Base-by-base conservation (phyloP, 1,140 invertebrate genomes). In the Andrena cerasifolii region DNA sequence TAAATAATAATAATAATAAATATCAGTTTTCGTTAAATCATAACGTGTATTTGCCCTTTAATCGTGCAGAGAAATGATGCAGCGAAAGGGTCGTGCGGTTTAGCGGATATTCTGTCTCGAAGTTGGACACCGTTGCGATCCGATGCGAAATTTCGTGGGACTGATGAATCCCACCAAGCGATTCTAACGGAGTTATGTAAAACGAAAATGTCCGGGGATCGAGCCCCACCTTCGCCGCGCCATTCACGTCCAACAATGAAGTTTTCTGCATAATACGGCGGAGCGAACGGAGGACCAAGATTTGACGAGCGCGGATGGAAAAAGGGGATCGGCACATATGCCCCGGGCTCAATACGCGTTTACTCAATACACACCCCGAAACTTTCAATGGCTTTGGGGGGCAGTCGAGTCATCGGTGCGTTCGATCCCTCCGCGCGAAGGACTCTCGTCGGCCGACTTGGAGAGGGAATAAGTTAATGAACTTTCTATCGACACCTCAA, bases 211-310 rank as follows among this genome's bases (percentile, higher is more conserved):
- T 56, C 43, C 72, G 56, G 77, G 71, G 51, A 67, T 49, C 59
- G 33, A 59, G 72, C 40, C 71, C 67, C 54, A 77, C 45, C 81
- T 70, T 72, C 62, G 63, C 43, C 56, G 78, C 77, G 54, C 78
- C 74, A 84, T 80, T 78, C 40, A 53, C 49, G 49, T 58, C 40
- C 83, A 80, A 84, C 82, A 84, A 84, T 85, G 56, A 81, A 73
- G 58, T 84, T 78, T 84, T 84, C 74, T 84, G 79, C 83, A 85
- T 85, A 84, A 84, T 85, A 81, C 82, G 78, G 16, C 45, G 62
- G 74, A 78, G 40, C 24, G 75, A 59, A 47, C 53, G 61, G 36
- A 45, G 63, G 49, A 71, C 59, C 73, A 59, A 73, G 77, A 78
- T 56, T 66, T 40, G 59, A 79, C 43, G 76, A 73, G 53, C 43